phyloP scores from a whole-genome alignment of 2,113 vertebrate genomes.

The Brachypodius melanocephalos region DNA sequence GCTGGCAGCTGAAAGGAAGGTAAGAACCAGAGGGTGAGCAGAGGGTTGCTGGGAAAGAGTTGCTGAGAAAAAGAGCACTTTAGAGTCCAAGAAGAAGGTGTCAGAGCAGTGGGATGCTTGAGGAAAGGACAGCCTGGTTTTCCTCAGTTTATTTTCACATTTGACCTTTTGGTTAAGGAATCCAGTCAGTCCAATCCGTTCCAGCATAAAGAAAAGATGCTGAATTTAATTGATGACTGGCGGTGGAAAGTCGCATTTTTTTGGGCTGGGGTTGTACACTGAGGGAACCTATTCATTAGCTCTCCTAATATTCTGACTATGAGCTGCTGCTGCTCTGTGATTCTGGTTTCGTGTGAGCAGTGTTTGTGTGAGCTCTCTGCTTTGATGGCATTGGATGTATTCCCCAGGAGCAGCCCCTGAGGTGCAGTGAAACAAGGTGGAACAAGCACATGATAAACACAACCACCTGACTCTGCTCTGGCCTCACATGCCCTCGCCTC shows the following conservation, averaged over 20 bases:
- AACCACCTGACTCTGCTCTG: neutral
- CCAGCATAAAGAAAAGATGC: neutral
- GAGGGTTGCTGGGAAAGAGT: neutral
- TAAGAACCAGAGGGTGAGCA: neutral
- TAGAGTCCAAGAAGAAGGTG: neutral
- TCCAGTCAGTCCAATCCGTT: neutral
- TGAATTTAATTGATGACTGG: neutral
- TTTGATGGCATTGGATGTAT: neutral
- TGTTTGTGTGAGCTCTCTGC: neutral
- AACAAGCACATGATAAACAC: neutral
- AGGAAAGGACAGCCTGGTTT: neutral
- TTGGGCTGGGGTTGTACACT: neutral
- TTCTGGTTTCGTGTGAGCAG: neutral
- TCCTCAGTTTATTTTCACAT: constrained; percentile 21
- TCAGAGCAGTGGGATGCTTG: neutral
- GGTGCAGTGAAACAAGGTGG: neutral
- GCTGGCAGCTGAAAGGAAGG: neutral
- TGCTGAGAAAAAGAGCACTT: neutral
- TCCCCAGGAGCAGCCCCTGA: neutral
- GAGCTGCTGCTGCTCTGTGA: neutral
- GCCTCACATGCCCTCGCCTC: constrained; percentile 16
- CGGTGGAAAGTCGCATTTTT: neutral
- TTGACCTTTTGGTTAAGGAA: constrained; percentile 20
- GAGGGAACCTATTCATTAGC: constrained; percentile 9
- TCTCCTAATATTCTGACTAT: neutral